Evolutionary conservation across 1,140 invertebrate genomes (phyloP), one percentile per base, ranked within the genome.

Genomic region (Drosophila nannoptera): DNA sequence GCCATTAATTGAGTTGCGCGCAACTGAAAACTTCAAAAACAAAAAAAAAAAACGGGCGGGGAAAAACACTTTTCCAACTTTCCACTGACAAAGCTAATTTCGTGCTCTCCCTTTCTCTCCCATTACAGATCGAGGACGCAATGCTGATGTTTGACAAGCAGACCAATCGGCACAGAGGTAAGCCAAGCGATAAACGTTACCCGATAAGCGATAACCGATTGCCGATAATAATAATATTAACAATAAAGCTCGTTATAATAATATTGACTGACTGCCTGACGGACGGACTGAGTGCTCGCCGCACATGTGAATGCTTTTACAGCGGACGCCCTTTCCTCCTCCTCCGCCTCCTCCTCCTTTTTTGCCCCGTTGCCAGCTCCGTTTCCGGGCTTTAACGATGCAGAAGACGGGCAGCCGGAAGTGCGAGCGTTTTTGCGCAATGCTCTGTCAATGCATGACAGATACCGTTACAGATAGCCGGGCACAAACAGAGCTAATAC

Each of bases 121-220:
- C 64, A 22, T 97, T 97, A 61, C 94, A 99, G 98, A 99, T 99
- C 90, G 98, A 99, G 92, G 98, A 99, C 91, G 98, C 97, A 71
- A 99, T 99, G 98, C 94, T 99, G 88, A 99, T 99, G 98, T 99
- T 99, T 91, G 98, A 99, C 92, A 99, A 99, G 93, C 97, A 98
- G 90, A 99, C 98, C 86, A 99, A 99, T 93, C 95, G 98, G 92
- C 98, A 99, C 93, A 96, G 98, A 97, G 98, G 98, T 99, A 92
- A 96, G 96, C 93, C 8, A 7, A 49, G 11, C 14, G 33, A 69
- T 31, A 69, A 56, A 64, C 43, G 58, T 35, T 66, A 74, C 52
- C 53, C 48, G 48, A 43, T 22, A 49, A 5, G 2, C 6, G n/a
- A 45, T 38, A 29, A 49, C 5, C 29, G 36, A 33, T 46, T 38